A percentile compares a stretch with the other conserved stretches of the same genome.
phyloP scores from a whole-genome alignment of 2,113 vertebrate species.

The Eira barbara region DNA sequence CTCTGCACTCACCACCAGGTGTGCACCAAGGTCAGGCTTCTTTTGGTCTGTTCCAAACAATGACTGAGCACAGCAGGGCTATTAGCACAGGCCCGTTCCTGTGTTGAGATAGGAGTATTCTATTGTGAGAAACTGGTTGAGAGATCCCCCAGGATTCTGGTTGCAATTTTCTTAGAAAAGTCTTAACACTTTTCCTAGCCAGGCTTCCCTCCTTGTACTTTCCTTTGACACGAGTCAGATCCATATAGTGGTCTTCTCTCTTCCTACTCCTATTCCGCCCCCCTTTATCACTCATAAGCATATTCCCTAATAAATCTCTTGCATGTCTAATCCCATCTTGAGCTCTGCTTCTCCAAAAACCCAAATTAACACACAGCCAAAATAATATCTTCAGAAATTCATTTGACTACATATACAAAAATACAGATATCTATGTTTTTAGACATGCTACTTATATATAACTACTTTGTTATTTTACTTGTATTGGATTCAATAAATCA shows the following conservation, averaged over 20 bases:
- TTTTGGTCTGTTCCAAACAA: neutral
- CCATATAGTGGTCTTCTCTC: neutral
- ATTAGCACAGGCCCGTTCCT: neutral
- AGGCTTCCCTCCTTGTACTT: neutral
- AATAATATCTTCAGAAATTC: neutral
- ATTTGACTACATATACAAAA: neutral
- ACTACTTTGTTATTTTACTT: neutral
- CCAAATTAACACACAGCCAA: neutral
- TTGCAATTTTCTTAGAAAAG: neutral
- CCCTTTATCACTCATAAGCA: neutral
- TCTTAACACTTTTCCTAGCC: neutral
- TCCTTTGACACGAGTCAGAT: neutral
- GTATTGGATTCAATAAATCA: neutral
- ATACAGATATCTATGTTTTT: neutral
- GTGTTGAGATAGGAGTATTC: rapidly evolving
- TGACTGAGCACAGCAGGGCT: neutral
- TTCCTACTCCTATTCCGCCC: neutral
- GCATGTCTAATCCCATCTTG: neutral
- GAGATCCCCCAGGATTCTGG: neutral
- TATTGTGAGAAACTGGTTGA: neutral
- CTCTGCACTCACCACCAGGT: neutral
- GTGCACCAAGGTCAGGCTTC: neutral
- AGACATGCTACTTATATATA: neutral
- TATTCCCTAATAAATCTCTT: neutral
- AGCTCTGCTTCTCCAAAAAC: neutral